Conservation (phyloP, 2,113 vertebrate genomes). For the Rhynchopsitta pachyrhyncha region DNA sequence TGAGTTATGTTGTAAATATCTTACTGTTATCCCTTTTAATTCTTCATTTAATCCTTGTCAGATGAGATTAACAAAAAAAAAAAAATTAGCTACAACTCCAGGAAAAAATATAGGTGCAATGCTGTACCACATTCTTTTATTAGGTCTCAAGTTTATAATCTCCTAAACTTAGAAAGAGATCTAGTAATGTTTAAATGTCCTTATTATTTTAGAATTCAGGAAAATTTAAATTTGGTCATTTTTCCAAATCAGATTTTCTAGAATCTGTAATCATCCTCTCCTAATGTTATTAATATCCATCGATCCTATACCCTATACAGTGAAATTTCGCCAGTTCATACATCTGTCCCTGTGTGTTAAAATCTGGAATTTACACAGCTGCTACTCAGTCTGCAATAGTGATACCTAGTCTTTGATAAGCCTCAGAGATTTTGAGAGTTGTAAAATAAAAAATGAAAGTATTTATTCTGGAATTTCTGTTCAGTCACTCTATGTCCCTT, state of each 20-base stretch:
- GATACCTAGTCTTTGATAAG: neutral
- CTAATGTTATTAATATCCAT: neutral
- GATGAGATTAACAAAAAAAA: neutral
- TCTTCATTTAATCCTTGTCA: constrained; percentile 8
- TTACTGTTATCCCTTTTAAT: neutral
- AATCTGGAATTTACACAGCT: neutral
- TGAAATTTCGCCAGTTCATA: neutral
- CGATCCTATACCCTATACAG: neutral
- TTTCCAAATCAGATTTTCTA: neutral
- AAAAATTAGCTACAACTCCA: neutral
- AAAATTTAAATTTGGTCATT: neutral
- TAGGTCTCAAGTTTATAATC: neutral
- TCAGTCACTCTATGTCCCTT: neutral
- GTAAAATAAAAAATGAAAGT: neutral
- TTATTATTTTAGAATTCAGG: neutral
- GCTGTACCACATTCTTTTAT: neutral
- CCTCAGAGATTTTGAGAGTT: neutral
- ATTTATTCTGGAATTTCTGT: neutral
- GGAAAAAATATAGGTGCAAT: neutral
- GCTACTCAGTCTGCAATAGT: neutral
- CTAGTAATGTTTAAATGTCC: neutral
- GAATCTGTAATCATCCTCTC: neutral
- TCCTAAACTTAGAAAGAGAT: neutral
- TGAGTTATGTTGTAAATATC: neutral
- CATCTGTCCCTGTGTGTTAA: neutral